Conservation (phyloP, 2,113 vertebrate species). For the Phasianus colchicus region DNA sequence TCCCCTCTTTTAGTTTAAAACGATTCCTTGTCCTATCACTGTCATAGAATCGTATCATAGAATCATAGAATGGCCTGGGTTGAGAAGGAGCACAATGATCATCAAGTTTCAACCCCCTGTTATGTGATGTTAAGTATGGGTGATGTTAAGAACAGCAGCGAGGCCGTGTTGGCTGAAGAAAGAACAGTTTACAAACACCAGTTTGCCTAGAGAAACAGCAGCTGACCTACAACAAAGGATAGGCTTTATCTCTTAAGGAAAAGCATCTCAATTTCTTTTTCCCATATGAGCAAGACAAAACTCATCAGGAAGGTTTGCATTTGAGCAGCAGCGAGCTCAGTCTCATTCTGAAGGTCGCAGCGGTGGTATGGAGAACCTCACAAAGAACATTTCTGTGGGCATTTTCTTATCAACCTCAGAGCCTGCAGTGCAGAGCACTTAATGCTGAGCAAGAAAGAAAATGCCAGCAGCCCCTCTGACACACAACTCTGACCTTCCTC, state of each 20-base stretch:
- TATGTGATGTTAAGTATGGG: neutral
- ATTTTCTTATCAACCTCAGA: neutral
- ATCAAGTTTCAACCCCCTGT: no score
- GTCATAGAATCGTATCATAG: neutral
- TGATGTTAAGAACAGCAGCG: fast-evolving
- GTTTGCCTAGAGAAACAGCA: neutral
- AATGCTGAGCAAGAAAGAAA: neutral
- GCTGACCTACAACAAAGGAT: neutral
- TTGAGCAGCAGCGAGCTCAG: neutral
- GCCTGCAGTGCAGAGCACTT: neutral
- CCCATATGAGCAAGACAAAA: neutral
- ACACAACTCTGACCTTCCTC: neutral
- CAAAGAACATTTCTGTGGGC: neutral
- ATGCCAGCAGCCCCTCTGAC: neutral
- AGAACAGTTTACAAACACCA: neutral
- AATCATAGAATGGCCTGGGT: neutral
- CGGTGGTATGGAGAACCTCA: neutral
- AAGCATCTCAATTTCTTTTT: neutral
- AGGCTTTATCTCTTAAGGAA: neutral
- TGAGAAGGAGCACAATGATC: no score
- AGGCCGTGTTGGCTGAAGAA: neutral
- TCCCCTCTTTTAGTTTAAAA: no score
- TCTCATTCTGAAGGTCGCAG: neutral
- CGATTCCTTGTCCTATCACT: no score
- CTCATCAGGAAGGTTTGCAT: neutral